Evolutionary conservation across 2,113 vertebrate genomes (phyloP).

Genomic region (Noctilio leporinus): DNA sequence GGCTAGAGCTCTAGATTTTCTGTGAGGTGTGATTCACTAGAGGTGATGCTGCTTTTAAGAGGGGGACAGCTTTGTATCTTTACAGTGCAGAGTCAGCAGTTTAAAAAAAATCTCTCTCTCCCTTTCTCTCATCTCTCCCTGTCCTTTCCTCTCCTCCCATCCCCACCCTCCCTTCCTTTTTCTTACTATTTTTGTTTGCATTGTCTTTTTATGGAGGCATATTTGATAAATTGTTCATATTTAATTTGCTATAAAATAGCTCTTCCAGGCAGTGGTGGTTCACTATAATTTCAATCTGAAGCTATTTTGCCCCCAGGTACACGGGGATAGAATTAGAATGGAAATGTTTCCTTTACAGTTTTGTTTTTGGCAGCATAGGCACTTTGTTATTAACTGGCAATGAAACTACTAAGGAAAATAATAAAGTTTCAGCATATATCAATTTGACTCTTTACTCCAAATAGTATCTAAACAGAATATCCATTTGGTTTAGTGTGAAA

Average conservation of each 20-base stretch:
- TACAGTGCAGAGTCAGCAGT: background rate
- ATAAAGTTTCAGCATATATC: conserved; percentile 51
- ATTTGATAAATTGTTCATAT: conserved; percentile 37
- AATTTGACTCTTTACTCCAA: conserved; percentile 48
- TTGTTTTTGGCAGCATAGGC: conserved; percentile 46
- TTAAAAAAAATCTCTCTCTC: background rate
- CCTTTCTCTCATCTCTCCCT: fast-evolving
- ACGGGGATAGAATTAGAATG: conserved; percentile 11
- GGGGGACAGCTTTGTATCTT: background rate
- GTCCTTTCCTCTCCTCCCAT: background rate
- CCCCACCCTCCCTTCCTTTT: background rate
- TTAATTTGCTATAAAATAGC: conserved; percentile 35
- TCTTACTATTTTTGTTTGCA: background rate
- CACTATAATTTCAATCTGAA: conserved; percentile 26
- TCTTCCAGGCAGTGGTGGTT: conserved; percentile 17
- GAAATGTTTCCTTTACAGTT: conserved; percentile 15
- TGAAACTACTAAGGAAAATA: conserved; percentile 53
- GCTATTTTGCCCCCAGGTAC: background rate
- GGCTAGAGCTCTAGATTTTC: conserved; percentile 47
- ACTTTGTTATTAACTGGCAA: conserved; percentile 54
- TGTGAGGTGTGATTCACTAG: conserved; percentile 28
- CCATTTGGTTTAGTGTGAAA: conserved; percentile 22
- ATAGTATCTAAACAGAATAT: background rate
- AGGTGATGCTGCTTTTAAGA: conserved; percentile 1
- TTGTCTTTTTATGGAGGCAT: background rate